Evolutionary conservation across 2,797 vertebrate species (phyloP).

Genomic region (Anguilla megastoma): DNA sequence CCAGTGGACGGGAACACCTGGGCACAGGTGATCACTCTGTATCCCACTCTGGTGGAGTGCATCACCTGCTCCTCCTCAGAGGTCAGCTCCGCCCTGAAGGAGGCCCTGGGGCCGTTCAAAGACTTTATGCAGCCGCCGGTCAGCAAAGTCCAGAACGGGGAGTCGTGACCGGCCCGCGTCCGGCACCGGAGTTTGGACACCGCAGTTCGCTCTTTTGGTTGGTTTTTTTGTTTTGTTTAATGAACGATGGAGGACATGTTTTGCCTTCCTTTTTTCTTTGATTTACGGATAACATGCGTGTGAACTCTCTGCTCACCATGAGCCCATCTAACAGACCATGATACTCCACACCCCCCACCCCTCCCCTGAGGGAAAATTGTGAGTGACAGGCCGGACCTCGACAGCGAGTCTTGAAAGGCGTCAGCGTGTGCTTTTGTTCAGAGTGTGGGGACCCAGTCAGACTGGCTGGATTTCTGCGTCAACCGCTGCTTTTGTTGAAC

Average conservation of each 20-base stretch:
- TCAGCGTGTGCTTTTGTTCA: conserved; percentile 54
- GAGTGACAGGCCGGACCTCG: conserved; percentile 37
- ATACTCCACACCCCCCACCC: conserved; percentile 16
- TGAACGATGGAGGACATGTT: conserved; percentile 71
- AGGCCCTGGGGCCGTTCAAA: conserved; percentile 96
- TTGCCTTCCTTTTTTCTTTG: conserved; percentile 60
- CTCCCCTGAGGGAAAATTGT: conserved; percentile 29
- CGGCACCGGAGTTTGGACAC: conserved; percentile 20
- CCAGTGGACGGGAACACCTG: conserved; percentile 95
- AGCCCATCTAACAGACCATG: conserved; percentile 44
- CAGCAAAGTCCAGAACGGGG: conserved; percentile 95
- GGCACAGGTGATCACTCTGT: conserved; percentile 96
- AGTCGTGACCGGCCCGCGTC: conserved; percentile 81
- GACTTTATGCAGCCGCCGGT: conserved; percentile 98
- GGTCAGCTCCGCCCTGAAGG: conserved; percentile 94
- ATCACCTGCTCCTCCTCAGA: conserved; percentile 95
- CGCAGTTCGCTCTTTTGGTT: conserved; percentile 60
- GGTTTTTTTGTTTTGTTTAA: conserved; percentile 59
- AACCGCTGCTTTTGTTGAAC: conserved; percentile 71
- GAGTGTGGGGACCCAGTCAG: conserved; percentile 69
- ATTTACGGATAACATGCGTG: conserved; percentile 39
- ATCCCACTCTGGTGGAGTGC: conserved; percentile 96
- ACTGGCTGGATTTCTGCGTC: conserved; percentile 72
- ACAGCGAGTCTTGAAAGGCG: conserved; percentile 40
- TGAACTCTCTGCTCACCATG: conserved; percentile 37